These are phyloP conservation scores for Solenopsis fugax DNA, from an alignment of 1,140 invertebrate genomes.

Conservation along the genomic window DNA sequence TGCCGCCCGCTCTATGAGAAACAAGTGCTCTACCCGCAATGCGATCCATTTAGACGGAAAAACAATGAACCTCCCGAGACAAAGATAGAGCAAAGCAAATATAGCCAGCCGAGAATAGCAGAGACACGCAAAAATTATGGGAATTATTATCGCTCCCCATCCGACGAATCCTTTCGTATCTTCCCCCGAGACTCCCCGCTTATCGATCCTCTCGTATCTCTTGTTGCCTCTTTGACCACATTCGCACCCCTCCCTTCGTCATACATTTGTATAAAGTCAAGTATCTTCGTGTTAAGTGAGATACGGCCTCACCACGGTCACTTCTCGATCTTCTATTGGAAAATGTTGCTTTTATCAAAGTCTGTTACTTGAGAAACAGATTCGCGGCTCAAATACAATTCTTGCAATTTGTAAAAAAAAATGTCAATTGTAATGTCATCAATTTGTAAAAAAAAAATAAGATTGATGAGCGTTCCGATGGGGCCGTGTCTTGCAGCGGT, in stretches of 20 bases:
- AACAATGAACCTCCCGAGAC: slow-evolving; percentile 41
- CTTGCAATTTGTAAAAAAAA: background rate
- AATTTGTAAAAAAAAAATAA: background rate
- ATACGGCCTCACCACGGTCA: slow-evolving; percentile 40
- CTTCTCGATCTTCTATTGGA: background rate
- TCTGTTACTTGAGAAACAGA: background rate
- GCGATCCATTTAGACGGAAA: slow-evolving; percentile 73
- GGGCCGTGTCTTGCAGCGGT: slow-evolving; percentile 15
- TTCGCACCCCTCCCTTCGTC: slow-evolving; percentile 28
- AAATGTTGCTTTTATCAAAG: background rate
- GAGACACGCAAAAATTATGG: slow-evolving; percentile 13
- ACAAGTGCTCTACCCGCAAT: slow-evolving; percentile 77
- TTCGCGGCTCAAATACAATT: background rate
- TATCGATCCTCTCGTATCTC: slow-evolving; percentile 45
- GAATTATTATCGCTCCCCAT: background rate
- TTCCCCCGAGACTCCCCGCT: slow-evolving; percentile 21
- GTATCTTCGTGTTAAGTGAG: slow-evolving; percentile 53
- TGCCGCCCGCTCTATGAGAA: slow-evolving; percentile 78
- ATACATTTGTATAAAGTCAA: slow-evolving; percentile 49
- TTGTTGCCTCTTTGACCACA: slow-evolving; percentile 19
- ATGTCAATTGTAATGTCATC: too few relatives aligned
- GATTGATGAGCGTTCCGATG: slow-evolving; percentile 40
- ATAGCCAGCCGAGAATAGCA: slow-evolving; percentile 40
- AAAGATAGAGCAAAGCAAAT: slow-evolving; percentile 28
- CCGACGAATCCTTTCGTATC: slow-evolving; percentile 37